These are phyloP conservation scores for Bombus confusus DNA, from an alignment of 1,140 invertebrate species.

Conservation along the genomic window DNA sequence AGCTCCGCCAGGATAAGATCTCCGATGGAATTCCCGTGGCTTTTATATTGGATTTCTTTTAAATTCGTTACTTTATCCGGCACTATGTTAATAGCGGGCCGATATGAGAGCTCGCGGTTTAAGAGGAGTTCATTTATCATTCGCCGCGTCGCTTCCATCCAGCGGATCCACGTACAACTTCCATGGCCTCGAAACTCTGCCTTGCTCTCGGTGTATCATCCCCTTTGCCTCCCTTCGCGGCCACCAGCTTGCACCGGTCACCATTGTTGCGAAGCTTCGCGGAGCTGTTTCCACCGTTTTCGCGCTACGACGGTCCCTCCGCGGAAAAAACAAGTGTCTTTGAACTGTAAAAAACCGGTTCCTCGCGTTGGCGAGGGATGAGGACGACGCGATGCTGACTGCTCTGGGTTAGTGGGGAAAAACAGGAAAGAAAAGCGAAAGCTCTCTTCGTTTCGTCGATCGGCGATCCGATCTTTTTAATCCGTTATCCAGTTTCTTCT, in stretches of 20 bases:
- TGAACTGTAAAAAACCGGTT: constrained; percentile 44
- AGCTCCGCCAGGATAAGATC: constrained; percentile 77
- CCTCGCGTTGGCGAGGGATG: too few relatives aligned
- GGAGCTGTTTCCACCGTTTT: too few relatives aligned
- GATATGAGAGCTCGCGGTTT: constrained; percentile 80
- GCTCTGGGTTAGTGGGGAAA: neutral
- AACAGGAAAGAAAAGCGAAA: neutral
- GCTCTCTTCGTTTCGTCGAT: neutral
- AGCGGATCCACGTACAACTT: neutral
- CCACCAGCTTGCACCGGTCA: too few relatives aligned
- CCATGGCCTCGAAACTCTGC: neutral
- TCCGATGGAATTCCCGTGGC: constrained; percentile 76
- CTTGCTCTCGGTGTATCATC: too few relatives aligned
- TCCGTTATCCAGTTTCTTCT: too few relatives aligned
- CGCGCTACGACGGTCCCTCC: too few relatives aligned
- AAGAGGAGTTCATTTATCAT: constrained; percentile 82
- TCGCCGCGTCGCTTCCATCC: constrained; percentile 38
- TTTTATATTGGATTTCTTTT: constrained; percentile 83
- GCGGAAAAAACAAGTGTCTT: constrained; percentile 1
- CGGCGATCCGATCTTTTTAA: neutral
- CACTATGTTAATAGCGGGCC: constrained; percentile 82
- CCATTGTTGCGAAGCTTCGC: too few relatives aligned
- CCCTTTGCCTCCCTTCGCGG: too few relatives aligned
- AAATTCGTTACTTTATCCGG: constrained; percentile 83
- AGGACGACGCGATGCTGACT: neutral